Evolutionary conservation across 2,797 vertebrate genomes (phyloP).

Genomic region (Phataginus tricuspis): DNA sequence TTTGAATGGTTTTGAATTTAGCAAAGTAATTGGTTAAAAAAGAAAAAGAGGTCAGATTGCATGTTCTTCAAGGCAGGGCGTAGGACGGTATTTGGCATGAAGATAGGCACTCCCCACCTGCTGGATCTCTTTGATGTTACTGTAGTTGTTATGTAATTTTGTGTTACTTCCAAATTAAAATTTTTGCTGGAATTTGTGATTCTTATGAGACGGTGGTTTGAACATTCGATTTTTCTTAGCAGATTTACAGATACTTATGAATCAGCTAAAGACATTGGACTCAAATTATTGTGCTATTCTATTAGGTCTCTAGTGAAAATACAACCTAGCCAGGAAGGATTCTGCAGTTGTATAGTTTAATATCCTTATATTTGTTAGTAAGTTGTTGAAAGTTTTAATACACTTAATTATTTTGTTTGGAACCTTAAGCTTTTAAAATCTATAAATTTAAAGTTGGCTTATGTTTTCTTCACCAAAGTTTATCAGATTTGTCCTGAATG

Average conservation of each 20-base stretch:
- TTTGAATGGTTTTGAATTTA: slow-evolving; percentile 45
- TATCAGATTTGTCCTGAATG: slow-evolving; percentile 3
- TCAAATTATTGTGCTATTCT: not conserved
- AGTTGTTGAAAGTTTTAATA: slow-evolving; percentile 12
- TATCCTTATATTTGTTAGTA: not conserved
- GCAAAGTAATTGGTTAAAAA: not conserved
- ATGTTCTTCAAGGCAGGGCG: not conserved
- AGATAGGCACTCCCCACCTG: not conserved
- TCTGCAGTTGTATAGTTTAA: not conserved
- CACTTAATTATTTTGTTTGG: slow-evolving; percentile 10
- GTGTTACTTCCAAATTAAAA: not conserved
- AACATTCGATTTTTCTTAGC: slow-evolving; percentile 44
- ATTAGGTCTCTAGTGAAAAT: not conserved
- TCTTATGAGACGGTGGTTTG: slow-evolving; percentile 10
- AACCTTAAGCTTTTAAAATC: slow-evolving; percentile 32
- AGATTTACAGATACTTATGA: not conserved
- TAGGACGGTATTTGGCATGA: not conserved
- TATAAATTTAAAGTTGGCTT: slow-evolving; percentile 15
- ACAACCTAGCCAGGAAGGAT: not conserved
- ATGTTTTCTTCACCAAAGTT: slow-evolving; percentile 37
- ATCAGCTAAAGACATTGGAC: not conserved
- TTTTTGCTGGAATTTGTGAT: not conserved
- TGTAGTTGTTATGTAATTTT: not conserved
- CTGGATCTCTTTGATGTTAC: not conserved
- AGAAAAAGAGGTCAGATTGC: not conserved